These are phyloP conservation scores for Drosophila anomelani DNA, from an alignment of 2,888 invertebrate genomes.

Conservation along the genomic window DNA sequence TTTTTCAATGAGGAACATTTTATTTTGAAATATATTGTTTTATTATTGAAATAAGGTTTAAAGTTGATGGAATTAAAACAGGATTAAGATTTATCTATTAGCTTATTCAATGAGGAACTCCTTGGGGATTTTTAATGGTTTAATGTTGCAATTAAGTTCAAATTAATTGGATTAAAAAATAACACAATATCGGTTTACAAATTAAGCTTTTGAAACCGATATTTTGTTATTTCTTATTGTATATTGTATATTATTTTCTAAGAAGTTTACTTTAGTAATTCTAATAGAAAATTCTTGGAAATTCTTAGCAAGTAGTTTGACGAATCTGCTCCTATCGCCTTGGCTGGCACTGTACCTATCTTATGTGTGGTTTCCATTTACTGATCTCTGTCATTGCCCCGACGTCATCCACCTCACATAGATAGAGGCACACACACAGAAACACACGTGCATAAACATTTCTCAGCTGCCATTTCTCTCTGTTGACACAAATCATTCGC, in stretches of 20 bases:
- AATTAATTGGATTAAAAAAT: too few species aligned
- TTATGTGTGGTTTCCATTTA: conserved; percentile 37
- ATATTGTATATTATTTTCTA: too few species aligned
- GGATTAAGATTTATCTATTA: background rate
- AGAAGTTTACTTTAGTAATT: too few species aligned
- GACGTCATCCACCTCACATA: conserved; percentile 32
- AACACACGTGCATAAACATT: conserved; percentile 47
- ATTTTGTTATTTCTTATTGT: too few species aligned
- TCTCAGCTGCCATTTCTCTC: conserved; percentile 60
- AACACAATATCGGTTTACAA: too few species aligned
- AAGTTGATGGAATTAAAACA: background rate
- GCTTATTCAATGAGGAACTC: background rate
- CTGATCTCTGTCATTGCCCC: conserved; percentile 55
- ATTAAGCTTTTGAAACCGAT: too few species aligned
- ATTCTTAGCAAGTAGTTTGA: too few species aligned
- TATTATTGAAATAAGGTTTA: background rate
- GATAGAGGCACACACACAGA: conserved; percentile 21
- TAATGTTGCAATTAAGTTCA: too few species aligned
- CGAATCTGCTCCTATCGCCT: conserved; percentile 1
- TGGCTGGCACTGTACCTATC: conserved; percentile 7
- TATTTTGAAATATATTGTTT: background rate
- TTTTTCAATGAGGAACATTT: conserved; percentile 28
- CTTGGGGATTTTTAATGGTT: background rate
- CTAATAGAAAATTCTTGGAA: too few species aligned
- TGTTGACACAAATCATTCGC: conserved; percentile 80